phyloP scores from a whole-genome alignment of 2,888 invertebrate genomes.

The Lacanobia wlatinum region DNA sequence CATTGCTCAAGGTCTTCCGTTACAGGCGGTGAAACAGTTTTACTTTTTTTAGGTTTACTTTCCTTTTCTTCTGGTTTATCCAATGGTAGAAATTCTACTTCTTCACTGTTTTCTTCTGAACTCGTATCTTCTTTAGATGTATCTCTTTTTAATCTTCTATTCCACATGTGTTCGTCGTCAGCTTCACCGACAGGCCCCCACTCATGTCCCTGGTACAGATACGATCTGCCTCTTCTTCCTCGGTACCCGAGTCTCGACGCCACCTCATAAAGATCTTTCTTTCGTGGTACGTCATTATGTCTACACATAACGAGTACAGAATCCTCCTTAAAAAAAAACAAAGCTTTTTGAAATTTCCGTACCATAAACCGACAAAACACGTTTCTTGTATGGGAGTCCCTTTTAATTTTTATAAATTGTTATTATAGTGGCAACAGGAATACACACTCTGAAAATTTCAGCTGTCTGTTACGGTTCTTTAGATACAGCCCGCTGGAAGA shows the following conservation, averaged over 20 bases:
- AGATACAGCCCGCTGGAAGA: too few species aligned
- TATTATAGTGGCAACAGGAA: too few species aligned
- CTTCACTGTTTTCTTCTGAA: constrained; percentile 22
- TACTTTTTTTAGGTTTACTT: background rate
- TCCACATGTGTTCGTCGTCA: constrained; percentile 69
- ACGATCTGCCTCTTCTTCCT: constrained; percentile 76
- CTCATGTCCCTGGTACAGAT: constrained; percentile 80
- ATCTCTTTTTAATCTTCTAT: background rate
- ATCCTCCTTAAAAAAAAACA: constrained; percentile 62
- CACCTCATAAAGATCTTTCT: constrained; percentile 71
- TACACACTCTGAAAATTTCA: too few species aligned
- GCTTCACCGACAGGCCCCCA: constrained; percentile 81
- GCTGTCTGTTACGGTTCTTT: too few species aligned
- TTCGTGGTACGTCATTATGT: constrained; percentile 72
- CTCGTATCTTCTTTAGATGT: constrained; percentile 17
- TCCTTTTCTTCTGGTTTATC: constrained; percentile 4
- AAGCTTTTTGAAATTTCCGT: background rate
- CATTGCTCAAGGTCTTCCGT: constrained; percentile 12
- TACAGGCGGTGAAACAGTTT: background rate
- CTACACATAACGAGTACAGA: constrained; percentile 69
- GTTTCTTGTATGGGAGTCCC: too few species aligned
- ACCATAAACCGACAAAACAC: background rate
- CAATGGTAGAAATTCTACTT: constrained; percentile 5
- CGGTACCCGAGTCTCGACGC: constrained; percentile 74
- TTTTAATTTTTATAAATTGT: too few species aligned